Base-by-base conservation (phyloP, 2,888 invertebrate genomes). In the Hydriomena furcata region DNA sequence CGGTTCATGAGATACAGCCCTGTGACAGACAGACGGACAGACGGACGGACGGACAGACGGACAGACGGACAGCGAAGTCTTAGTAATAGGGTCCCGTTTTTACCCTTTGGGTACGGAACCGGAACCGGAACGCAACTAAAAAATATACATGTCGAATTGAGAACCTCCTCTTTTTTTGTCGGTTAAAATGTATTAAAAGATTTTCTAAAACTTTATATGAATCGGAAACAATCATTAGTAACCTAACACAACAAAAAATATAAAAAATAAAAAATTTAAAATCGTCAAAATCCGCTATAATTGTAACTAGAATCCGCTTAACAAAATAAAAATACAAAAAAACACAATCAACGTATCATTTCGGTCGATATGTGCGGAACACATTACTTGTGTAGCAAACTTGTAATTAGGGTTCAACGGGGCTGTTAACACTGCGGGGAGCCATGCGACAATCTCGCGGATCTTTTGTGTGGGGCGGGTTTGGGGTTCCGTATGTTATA, bases 341-440 rank as follows among this genome's bases (percentile, higher is more conserved):
- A 43, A 52, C 35, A 59, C 47, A 52, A 57, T 55, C 34, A 49
- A 43, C 10, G 46, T 49, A 55, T 52, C 54, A 55, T 53, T 51
- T 44, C 53, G 34, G 45, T 53, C 55, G 51, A 56, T 60, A 53
- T 57, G 55, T 59, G 44, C 56, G 52, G 59, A 60, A 60, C 63
- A 56, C 50, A 49, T 54, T 58, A 52, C 60, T 51, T 47, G 52
- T 52, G 42, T 54, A 48, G 45, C 58, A 47, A 55, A 43, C 49
- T 54, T 57, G 70, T 73, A 64, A 78, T 78, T 78, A 79, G 52
- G 61, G 40, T 59, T 61, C 55, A 64, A 58, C 66, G 52, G 63
- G 63, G 54, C 65, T 51, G 60, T 74, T 73, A 65, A 43, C 79
- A 34, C 78, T 34, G 76, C 78, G 76, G 79, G 76, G 58, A 6